A percentile compares a stretch with the other conserved stretches of the same genome.
Evolutionary conservation across 2,113 vertebrate genomes (phyloP).

Genomic region (Origma solitaria): DNA sequence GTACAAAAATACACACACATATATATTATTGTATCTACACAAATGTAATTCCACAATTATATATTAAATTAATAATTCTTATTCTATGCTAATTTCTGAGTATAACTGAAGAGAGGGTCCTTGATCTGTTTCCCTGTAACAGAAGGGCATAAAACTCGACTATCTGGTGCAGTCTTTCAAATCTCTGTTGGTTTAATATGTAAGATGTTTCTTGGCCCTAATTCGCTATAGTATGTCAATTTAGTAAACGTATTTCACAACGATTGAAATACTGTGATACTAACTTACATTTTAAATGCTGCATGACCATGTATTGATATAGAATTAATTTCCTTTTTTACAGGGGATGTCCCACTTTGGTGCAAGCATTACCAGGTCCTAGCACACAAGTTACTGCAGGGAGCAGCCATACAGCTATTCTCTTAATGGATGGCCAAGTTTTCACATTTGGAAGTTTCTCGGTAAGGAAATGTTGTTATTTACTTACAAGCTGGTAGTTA

Average conservation of each 20-base stretch:
- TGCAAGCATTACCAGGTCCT: constrained; percentile 90
- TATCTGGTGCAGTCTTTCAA: neutral
- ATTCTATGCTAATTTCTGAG: neutral
- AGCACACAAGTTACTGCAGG: constrained; percentile 95
- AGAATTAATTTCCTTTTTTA: constrained; percentile 48
- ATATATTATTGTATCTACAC: neutral
- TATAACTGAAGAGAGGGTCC: neutral
- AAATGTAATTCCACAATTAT: neutral
- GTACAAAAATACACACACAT: rapidly evolving
- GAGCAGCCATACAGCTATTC: constrained; percentile 96
- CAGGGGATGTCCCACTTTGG: constrained; percentile 93
- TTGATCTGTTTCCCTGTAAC: neutral
- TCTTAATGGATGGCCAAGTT: constrained; percentile 94
- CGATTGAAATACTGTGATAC: neutral
- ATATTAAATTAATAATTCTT: neutral
- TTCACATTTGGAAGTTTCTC: constrained; percentile 99
- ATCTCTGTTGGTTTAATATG: neutral
- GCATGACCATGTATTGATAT: neutral
- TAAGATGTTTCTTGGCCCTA: neutral
- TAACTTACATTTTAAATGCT: neutral
- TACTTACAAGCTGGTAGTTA: neutral
- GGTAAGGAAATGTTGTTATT: constrained; percentile 74
- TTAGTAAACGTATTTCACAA: neutral
- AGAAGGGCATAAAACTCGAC: neutral
- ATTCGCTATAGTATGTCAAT: neutral